These are phyloP conservation scores for Zaprionus camerounensis DNA, from an alignment of 1,140 invertebrate species.

Conservation along the genomic window DNA sequence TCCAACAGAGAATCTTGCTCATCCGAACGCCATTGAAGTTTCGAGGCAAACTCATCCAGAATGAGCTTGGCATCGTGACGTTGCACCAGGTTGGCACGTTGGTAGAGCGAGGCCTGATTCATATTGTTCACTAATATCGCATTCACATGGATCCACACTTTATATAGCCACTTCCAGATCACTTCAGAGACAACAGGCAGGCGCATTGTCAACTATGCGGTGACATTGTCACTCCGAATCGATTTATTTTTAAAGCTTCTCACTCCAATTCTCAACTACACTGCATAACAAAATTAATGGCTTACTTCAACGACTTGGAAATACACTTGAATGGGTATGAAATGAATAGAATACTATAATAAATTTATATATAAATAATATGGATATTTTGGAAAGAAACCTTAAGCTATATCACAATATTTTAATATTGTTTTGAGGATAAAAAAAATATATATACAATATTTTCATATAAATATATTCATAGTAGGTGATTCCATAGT, in stretches of 20 bases:
- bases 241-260: slow-evolving; percentile 73
- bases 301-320: not conserved
- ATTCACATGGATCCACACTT: slow-evolving; percentile 32
- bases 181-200: slow-evolving; percentile 18
- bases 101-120: slow-evolving; percentile 80
- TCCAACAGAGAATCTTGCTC: slow-evolving; percentile 88
- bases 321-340: not conserved
- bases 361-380: no score
- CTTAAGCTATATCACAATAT: no score
- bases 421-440: no score
- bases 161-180: slow-evolving; percentile 51
- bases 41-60: slow-evolving; percentile 87
- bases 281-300: not conserved
- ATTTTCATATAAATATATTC: no score
- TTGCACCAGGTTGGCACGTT: slow-evolving; percentile 87
- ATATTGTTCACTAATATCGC: slow-evolving; percentile 57
- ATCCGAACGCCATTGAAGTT: slow-evolving; percentile 86
- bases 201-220: slow-evolving; percentile 3
- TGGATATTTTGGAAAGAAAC: no score
- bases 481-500: not conserved
- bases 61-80: slow-evolving; percentile 88
- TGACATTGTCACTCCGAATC: slow-evolving; percentile 39
- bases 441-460: no score
- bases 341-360: no score
- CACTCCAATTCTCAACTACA: slow-evolving; percentile 5